Base-by-base conservation (phyloP, 1,140 invertebrate genomes). In the Odontomachus brunneus region DNA sequence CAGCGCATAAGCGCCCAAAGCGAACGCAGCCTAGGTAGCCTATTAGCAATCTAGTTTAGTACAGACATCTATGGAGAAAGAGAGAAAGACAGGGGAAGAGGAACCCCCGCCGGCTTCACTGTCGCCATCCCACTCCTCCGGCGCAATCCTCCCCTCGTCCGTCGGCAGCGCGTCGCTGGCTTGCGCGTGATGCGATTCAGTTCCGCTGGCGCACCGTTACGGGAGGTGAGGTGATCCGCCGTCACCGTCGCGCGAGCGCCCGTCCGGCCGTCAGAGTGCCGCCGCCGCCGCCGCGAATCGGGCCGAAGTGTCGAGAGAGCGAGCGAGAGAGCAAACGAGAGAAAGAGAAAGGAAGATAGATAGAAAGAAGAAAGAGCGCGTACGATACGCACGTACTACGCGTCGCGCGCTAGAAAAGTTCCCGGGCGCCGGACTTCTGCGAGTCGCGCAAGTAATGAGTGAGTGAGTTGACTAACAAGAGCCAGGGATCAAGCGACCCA, bases 131-230 rank as follows among this genome's bases (percentile, higher is more conserved):
- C 3, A 1, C 7, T 29, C 57, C 57, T 53, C 59, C 29, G 29
- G 7, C 73, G 15, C 73, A 14, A 33, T 2, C 29, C 9, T 44
- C 15, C 62, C 38, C 17, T 11, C 59, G 59, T 62, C 29, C 12
- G 9, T 12, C 14, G 49, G 53, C 51, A 65, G 44, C 65, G 29
- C 53, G 53, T 5, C 19, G 14, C n/a, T 69, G 65, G 15, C 49
- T 78, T 49, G 74, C 83, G 29, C 55, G 57, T 72, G 65, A 73
- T 74, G 55, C 38, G 71, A 88, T 73, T 87, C 85, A 87, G 87
- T 88, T 75, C 76, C 60, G 60, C 73, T 9, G 71, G 78, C 62
- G 86, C 73, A 57, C 55, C 73, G 60, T 85, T 85, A 76, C 83
- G 62, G 57, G 75, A 76, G 83, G 84, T 73, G 59, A 55, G 75